These are phyloP conservation scores for Dicrurus megarhynchus DNA, from an alignment of 2,113 vertebrate species.

Conservation along the genomic window DNA sequence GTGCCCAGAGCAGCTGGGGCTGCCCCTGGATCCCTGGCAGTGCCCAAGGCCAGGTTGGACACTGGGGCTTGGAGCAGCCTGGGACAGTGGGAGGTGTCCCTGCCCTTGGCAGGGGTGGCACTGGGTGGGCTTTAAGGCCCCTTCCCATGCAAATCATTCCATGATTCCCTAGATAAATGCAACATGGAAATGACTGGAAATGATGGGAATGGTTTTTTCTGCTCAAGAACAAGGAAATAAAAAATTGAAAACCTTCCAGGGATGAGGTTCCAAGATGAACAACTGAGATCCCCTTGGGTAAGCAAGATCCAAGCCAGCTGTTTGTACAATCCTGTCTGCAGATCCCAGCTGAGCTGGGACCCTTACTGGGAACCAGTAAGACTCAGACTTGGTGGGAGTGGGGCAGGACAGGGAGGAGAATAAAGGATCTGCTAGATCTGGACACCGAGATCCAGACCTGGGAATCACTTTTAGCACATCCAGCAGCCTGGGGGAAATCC, in stretches of 20 bases:
- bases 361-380: not conserved
- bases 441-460: not conserved
- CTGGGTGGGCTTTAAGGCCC: fast-evolving
- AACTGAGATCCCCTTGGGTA: fast-evolving
- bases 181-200: not conserved
- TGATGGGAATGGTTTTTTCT: not conserved
- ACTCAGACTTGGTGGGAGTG: fast-evolving
- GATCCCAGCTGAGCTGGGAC: not conserved
- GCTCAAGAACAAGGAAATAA: not conserved
- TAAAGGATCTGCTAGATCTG: not conserved
- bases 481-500: not conserved
- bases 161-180: not conserved
- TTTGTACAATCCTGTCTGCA: not conserved
- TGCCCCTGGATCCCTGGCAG: not conserved
- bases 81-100: not conserved
- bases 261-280: not conserved
- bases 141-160: not conserved
- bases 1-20: not conserved
- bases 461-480: not conserved
- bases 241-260: not conserved
- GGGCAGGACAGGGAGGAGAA: not conserved
- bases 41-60: fast-evolving
- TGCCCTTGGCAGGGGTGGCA: not conserved
- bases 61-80: not conserved
- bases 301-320: not conserved